A percentile compares a stretch with the other conserved stretches of the same genome.
phyloP scores from a whole-genome alignment of 2,888 invertebrate species.

The Watsonalla cultraria region DNA sequence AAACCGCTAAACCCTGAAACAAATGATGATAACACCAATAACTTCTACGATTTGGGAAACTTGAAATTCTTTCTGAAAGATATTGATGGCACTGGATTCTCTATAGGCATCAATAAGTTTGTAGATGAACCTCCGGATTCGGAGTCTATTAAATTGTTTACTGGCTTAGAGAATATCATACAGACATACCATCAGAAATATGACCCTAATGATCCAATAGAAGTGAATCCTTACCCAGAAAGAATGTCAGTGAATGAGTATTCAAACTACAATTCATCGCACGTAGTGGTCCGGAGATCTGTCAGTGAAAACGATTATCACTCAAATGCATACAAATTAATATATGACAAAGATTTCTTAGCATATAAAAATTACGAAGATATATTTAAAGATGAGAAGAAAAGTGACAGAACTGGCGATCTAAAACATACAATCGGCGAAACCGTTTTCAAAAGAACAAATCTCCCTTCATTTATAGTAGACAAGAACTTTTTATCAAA shows the following conservation, averaged over 20 bases:
- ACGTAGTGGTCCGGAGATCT: slow-evolving; percentile 31
- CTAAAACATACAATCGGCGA: slow-evolving; percentile 1
- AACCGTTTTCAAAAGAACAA: slow-evolving; percentile 5
- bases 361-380: slow-evolving; percentile 40
- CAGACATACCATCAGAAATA: slow-evolving; percentile 50
- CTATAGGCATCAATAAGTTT: slow-evolving; percentile 62
- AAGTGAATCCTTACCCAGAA: slow-evolving; percentile 9
- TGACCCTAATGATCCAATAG: slow-evolving; percentile 20
- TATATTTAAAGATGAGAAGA: slow-evolving; percentile 26
- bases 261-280: slow-evolving; percentile 17
- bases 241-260: slow-evolving; percentile 6
- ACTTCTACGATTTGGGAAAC: slow-evolving; percentile 40
- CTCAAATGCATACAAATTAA: slow-evolving; percentile 40
- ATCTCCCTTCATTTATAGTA: slow-evolving; percentile 18
- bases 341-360: slow-evolving; percentile 31
- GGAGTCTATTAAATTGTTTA: slow-evolving; percentile 55
- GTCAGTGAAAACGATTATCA: slow-evolving; percentile 34
- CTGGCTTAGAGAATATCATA: slow-evolving; percentile 53
- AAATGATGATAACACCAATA: slow-evolving; percentile 22
- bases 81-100: slow-evolving; percentile 58
- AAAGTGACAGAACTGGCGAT: slow-evolving; percentile 12
- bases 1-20: slow-evolving; percentile 44
- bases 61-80: slow-evolving; percentile 54
- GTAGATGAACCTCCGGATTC: slow-evolving; percentile 55
- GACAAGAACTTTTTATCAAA: slow-evolving; percentile 39